Base-by-base conservation (phyloP, 2,113 vertebrate species). In the Halcyon senegalensis region DNA sequence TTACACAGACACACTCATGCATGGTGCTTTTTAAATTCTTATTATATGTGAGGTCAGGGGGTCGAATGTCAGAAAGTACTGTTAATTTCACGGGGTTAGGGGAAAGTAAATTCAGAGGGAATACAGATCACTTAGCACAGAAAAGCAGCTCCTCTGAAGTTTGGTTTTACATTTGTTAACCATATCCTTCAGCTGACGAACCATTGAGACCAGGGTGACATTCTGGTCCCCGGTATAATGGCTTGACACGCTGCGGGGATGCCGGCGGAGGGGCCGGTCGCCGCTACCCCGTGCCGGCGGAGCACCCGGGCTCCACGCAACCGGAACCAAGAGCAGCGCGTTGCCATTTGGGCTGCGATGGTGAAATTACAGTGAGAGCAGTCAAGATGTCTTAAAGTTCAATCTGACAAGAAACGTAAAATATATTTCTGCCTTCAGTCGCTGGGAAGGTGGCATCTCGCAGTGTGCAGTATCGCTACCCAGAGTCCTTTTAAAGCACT, bases 51-150 rank as follows among this genome's bases (percentile, higher is more conserved):
- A 97, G 99, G 99, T 99, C 98, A 97, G 93, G 96, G 98, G 98
- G 98, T 98, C 97, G 97, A 98, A 98, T 99, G 99, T 99, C 98
- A 99, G 99, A 98, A 99, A 99, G 98, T 99, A 98, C 98, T 99
- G 99, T 99, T 99, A 99, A 99, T 99, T 99, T 99, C 99, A 99
- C 99, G 99, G 99, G 99, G 99, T 99, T 99, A 99, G 99, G 99
- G 99, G 99, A 99, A 99, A 98, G 99, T 99, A 98, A 99, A 99
- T 99, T 99, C 99, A 98, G 98, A 97, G 98, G 99, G 99, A 99
- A 99, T 99, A 99, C 99, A 99, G 99, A 99, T 99, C 99, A 99
- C 99, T 99, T 99, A 99, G 99, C 99, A 99, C 98, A 98, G 98
- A 98, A 98, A 98, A 98, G 98, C 97, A 97, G 98, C 98, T 97